phyloP scores from a whole-genome alignment of 2,113 vertebrate species.

The Scytalopus superciliaris region DNA sequence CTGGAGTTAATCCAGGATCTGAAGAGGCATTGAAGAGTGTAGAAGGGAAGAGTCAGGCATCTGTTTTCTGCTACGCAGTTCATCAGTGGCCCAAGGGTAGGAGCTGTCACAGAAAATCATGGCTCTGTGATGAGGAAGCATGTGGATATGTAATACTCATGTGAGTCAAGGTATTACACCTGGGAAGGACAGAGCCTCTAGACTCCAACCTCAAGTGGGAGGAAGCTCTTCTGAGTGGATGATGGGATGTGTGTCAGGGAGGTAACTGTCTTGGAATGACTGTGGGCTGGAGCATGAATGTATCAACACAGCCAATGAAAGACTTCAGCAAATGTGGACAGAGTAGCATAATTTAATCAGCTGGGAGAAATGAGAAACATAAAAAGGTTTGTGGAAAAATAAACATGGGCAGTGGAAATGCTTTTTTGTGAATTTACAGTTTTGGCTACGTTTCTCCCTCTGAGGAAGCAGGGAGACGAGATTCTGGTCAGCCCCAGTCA shows the following conservation, averaged over 20 bases:
- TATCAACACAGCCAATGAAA: background rate
- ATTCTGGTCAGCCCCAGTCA: background rate
- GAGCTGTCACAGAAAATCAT: background rate
- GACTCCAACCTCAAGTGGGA: background rate
- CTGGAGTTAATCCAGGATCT: background rate
- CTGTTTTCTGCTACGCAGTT: rapidly evolving
- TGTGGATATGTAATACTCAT: background rate
- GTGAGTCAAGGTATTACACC: background rate
- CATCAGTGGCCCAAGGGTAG: background rate
- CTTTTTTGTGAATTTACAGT: background rate
- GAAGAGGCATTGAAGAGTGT: background rate
- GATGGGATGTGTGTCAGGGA: background rate
- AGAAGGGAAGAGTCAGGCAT: background rate
- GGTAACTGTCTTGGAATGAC: background rate
- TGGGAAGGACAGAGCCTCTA: background rate
- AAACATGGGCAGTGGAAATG: background rate
- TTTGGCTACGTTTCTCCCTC: background rate
- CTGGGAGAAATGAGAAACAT: background rate
- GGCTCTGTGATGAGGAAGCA: background rate
- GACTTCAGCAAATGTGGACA: background rate
- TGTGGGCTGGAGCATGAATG: background rate
- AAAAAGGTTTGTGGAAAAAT: background rate
- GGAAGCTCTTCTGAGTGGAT: background rate
- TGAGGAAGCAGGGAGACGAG: background rate
- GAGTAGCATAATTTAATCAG: background rate